Base-by-base conservation (phyloP, 2,797 vertebrate species). In the Lutjanus campechanus region DNA sequence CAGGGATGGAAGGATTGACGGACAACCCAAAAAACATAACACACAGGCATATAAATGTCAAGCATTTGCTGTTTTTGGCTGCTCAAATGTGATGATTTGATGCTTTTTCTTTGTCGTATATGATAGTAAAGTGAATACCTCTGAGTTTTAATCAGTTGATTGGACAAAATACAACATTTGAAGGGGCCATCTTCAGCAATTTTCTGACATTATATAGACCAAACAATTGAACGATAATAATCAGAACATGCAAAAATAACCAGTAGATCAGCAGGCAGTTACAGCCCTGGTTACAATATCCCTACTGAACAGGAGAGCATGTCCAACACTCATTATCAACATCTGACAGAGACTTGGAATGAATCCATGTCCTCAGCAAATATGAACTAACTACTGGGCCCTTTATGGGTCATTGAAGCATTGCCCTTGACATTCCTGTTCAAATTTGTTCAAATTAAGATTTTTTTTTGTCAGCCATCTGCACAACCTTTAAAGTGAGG, bases 351-450 rank as follows among this genome's bases (percentile, higher is more conserved):
- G 43, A 62, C 29, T 20, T 68, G 43, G 29, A 51, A 15, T 50
- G n/a, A 76, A 71, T 68, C 64, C 63, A 68, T 11, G 12, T 41
- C 55, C 40, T 54, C 29, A 22, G 36, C 50, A 41, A 15, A 54
- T 17, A 36, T 4, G 19, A 12, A 55, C 15, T 60, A 44, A 12
- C 19, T 61, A 53, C 41, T 36, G 40, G 11, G 40, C 40, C 17
- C 49, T n/a, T 51, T 25, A 16, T 17, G 43, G 10, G 20, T 56
- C 44, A 70, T 67, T 16, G 13, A 4, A 51, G 29, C 40, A 46
- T 55, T 51, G 25, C 13, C 25, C 56, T 50, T 50, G 54, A 50
- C 25, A 46, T 63, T 58, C 54, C 53, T 36, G 29, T 36, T 36
- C 29, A 36, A 36, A 36, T 36, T 36, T 36, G 29, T 36, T 36